Evolutionary conservation across 1,140 invertebrate species (phyloP), one percentile per base, ranked within the genome.

Genomic region (Euschistus heros): DNA sequence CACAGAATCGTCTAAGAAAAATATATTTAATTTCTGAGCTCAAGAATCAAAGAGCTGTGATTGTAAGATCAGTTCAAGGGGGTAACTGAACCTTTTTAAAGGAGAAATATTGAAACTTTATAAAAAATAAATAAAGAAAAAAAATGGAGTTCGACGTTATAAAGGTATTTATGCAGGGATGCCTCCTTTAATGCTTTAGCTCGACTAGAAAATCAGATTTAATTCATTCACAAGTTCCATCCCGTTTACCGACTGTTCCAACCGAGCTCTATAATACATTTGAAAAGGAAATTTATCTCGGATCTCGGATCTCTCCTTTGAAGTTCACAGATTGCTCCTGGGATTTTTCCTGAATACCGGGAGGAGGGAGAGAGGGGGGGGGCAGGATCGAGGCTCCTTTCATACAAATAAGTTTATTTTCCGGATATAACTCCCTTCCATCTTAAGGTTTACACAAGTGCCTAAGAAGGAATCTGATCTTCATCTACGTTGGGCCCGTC

Each of bases 321-420:
- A 50, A 20, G 47, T 50, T 50, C 10, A 50, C 10, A 50, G 47
- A 50, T 50, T 50, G 47, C 47, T 50, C 22, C 47, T 50, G 47
- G 47, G 47, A 50, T 50, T 50, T 50, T 50, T 50, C n/a, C 47
- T 50, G 47, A 50, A 50, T 50, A 50, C 47, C 5, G n/a, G 47
- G n/a, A n/a, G n/a, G n/a, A n/a, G n/a, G n/a, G n/a, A n/a, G n/a
- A n/a, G n/a, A n/a, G n/a, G n/a, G n/a, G n/a, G n/a, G n/a, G 47
- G 10, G 6, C n/a, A 22, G 47, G n/a, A 18, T 50, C 47, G 22
- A 50, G 47, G 6, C 8, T 50, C 47, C 47, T 50, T 50, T 50
- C 47, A 50, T 50, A 50, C 47, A 50, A 50, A 50, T 50, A 50
- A 50, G 47, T 50, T 50, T 50, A 50, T 50, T 50, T 50, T 50